Evolutionary conservation across 2,113 vertebrate genomes (phyloP).

Genomic region (Poeciliopsis prolifica): DNA sequence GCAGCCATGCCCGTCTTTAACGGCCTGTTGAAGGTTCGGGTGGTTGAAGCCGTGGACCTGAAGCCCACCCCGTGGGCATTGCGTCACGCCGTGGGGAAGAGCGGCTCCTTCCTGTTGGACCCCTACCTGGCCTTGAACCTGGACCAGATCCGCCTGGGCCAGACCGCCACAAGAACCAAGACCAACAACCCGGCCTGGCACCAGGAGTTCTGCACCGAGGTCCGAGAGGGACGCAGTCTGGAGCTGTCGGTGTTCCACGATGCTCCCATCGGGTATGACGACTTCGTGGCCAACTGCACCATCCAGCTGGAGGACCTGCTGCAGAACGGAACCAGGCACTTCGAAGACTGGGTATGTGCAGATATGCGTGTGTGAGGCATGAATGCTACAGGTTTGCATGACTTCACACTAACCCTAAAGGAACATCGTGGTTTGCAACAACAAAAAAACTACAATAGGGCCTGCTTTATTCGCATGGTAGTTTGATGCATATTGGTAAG

Average conservation of each 20-base stretch:
- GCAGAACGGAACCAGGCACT: slow-evolving; percentile 98
- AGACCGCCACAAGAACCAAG: slow-evolving; percentile 95
- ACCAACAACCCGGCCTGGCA: slow-evolving; percentile 98
- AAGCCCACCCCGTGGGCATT: slow-evolving; percentile 98
- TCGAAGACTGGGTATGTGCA: slow-evolving; percentile 95
- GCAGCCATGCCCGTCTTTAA: slow-evolving; percentile 97
- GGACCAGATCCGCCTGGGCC: slow-evolving; percentile 97
- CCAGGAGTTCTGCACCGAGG: slow-evolving; percentile 97
- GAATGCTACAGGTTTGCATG: not conserved
- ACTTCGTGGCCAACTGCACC: slow-evolving; percentile 99
- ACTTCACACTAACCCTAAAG: not conserved
- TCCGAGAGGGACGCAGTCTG: slow-evolving; percentile 93
- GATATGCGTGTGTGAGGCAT: slow-evolving; percentile 45
- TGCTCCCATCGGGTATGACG: slow-evolving; percentile 97
- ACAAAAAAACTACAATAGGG: not conserved
- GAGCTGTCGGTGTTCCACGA: slow-evolving; percentile 99
- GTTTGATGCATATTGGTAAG: not conserved
- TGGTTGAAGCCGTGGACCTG: slow-evolving; percentile 96
- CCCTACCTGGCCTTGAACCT: slow-evolving; percentile 98
- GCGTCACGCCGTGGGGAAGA: slow-evolving; percentile 95
- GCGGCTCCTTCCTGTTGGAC: slow-evolving; percentile 95
- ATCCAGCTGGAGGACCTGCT: slow-evolving; percentile 99
- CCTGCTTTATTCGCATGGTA: not conserved
- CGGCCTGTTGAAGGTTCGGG: slow-evolving; percentile 96
- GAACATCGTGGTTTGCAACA: not conserved